Evolutionary conservation across 2,888 invertebrate species (phyloP).

Genomic region (Hypselothyrea guttata): DNA sequence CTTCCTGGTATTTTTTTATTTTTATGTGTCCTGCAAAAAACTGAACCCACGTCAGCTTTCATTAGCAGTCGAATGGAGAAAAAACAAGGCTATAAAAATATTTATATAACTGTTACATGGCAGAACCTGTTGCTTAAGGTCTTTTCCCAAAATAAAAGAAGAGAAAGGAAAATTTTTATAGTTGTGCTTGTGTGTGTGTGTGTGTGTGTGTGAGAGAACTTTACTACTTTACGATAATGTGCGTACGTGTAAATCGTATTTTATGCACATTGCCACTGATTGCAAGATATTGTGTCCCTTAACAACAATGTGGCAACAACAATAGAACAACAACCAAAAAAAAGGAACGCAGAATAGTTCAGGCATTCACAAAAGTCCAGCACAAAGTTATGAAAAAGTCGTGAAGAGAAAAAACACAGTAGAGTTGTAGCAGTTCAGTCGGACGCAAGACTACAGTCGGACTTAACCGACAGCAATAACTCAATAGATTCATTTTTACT

Average conservation of each 20-base stretch:
- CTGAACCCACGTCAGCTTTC: constrained; percentile 37
- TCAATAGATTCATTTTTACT: no score
- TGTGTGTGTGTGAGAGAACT: constrained; percentile 37
- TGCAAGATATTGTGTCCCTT: constrained; percentile 69
- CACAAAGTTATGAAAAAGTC: constrained; percentile 44
- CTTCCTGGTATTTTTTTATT: constrained; percentile 22
- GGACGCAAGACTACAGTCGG: constrained; percentile 18
- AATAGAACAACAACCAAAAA: constrained; percentile 44
- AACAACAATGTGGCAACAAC: constrained; percentile 52
- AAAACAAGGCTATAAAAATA: constrained; percentile 23
- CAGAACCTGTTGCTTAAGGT: constrained; percentile 71
- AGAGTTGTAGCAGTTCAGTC: no score
- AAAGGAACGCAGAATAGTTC: constrained; percentile 25
- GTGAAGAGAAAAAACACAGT: constrained; percentile 6
- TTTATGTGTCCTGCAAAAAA: constrained; percentile 51
- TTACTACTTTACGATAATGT: constrained; percentile 74
- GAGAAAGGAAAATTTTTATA: constrained; percentile 36
- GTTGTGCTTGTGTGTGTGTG: constrained; percentile 30
- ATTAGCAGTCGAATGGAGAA: constrained; percentile 24
- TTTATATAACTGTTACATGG: constrained; percentile 23
- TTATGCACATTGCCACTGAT: constrained; percentile 75
- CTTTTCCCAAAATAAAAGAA: constrained; percentile 21
- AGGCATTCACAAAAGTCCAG: constrained; percentile 23
- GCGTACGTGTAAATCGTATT: constrained; percentile 77
- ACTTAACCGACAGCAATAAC: no score